These are phyloP conservation scores for Oryzaephilus surinamensis DNA, from an alignment of 1,140 invertebrate genomes.

Conservation along the genomic window DNA sequence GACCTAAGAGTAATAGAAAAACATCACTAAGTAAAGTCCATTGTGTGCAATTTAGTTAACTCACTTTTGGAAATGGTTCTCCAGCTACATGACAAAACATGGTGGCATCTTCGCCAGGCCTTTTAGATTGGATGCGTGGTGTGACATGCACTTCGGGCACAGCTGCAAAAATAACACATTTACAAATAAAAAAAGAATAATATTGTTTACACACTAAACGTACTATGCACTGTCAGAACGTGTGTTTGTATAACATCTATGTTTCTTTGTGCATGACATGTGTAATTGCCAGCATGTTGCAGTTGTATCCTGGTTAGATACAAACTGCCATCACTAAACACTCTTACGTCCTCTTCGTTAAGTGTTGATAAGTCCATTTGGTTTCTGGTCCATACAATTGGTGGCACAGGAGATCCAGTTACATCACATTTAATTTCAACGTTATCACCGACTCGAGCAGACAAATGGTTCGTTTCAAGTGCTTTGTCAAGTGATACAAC, in stretches of 20 bases:
- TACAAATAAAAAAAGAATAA: neutral
- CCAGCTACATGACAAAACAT: constrained; percentile 63
- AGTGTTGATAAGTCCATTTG: constrained; percentile 53
- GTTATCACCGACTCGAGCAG: constrained; percentile 62
- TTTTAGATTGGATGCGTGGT: constrained; percentile 54
- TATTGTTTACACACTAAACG: constrained; percentile 28
- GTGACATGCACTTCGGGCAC: constrained; percentile 58
- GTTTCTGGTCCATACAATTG: constrained; percentile 63
- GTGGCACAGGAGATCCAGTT: constrained; percentile 55
- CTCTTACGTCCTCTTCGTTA: constrained; percentile 53
- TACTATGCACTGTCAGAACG: constrained; percentile 63
- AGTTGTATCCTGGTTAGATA: constrained; percentile 66
- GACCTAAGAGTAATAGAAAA: constrained; percentile 39
- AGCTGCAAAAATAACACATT: constrained; percentile 37
- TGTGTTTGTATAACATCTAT: constrained; percentile 67
- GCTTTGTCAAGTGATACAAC: constrained; percentile 64
- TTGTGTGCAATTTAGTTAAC: constrained; percentile 1
- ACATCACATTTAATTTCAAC: constrained; percentile 74
- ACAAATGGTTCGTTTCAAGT: constrained; percentile 57
- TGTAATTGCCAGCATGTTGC: constrained; percentile 71
- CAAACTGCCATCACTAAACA: constrained; percentile 62
- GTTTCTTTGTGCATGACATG: constrained; percentile 65
- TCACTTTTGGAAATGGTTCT: constrained; percentile 53
- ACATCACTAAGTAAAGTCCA: neutral
- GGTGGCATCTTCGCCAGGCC: constrained; percentile 52